Base-by-base conservation (phyloP, 2,797 vertebrate species). In the Arnoldichthys spilopterus region DNA sequence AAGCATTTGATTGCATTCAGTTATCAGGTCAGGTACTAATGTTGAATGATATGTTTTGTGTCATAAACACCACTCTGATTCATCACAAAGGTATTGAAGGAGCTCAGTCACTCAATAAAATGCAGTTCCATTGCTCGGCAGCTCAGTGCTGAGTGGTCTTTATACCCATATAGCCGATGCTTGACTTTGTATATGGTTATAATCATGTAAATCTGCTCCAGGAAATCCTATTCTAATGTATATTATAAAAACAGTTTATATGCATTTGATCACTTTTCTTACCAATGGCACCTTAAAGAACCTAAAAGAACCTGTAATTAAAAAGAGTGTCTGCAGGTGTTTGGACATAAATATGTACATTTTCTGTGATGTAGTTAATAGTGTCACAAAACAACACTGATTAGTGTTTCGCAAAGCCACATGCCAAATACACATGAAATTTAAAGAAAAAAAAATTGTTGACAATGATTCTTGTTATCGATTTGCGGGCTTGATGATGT, bases 1-100 rank as follows among this genome's bases (percentile, higher is more conserved):
- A 22, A 58, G 54, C 24, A 58, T 58, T 26, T 58, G 54, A 58
- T 58, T 58, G 54, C 24, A 28, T 58, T 56, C n/a, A 24, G 53
- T 56, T 7, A 11, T 56, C 7, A 24, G 6, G 22, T 56, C 22
- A 24, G 22, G 53, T 53, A n/a, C 20, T 56, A 8, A 22, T 8
- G 6, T 9, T 22, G n/a, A n/a, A 54, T 24, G 1, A 24, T 47
- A 1, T 1, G 45, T 47, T 47, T 11, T 51, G 15, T 16, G 20
- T 1, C 12, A 15, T 13, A 47, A 47, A 16, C 16, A 13, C 1
- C 45, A 15, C 45, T 51, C 18, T 20, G 18, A 6, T 3, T 3
- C 4, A 53, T 53, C 49, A 20, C 51, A 54, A 12, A 45, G 12
- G 9, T 15, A 13, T 45, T 11, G 43, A 37, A 37, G 34, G n/a